Percentiles rank a stretch among this genome's conserved stretches.
Evolutionary conservation across 1,140 invertebrate species (phyloP).

Genomic region (Stegodyphus mimosarum): DNA sequence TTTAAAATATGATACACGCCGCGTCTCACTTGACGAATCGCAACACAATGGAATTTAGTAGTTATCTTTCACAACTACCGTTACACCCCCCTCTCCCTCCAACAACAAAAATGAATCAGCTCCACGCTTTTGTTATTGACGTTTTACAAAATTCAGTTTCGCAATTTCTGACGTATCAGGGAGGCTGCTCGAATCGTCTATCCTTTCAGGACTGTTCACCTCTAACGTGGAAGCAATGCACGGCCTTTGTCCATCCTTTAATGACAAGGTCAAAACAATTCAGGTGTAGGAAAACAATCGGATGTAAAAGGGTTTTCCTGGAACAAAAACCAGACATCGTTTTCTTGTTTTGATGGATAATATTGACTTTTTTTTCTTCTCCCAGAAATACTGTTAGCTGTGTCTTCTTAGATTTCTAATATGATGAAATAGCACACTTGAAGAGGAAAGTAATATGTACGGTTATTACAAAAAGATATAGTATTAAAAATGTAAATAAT

Average conservation of each 20-base stretch:
- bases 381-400: too few relatives aligned
- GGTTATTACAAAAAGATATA: too few relatives aligned
- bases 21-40: constrained; percentile 28
- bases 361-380: too few relatives aligned
- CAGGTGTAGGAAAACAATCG: constrained; percentile 17
- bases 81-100: constrained; percentile 5
- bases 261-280: constrained; percentile 39
- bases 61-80: constrained; percentile 18
- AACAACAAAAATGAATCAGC: constrained; percentile 24
- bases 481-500: too few relatives aligned
- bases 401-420: too few relatives aligned
- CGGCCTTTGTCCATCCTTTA: constrained; percentile 27
- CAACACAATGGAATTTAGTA: constrained; percentile 5
- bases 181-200: too few relatives aligned
- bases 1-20: neutral
- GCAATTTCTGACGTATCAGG: too few relatives aligned
- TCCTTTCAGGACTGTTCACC: constrained; percentile 29
- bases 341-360: too few relatives aligned
- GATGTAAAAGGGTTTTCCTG: neutral
- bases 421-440: too few relatives aligned
- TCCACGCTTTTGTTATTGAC: neutral
- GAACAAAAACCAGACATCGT: neutral
- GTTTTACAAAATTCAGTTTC: neutral
- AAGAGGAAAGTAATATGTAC: too few relatives aligned
- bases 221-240: neutral